Evolutionary conservation across 2,797 vertebrate species (phyloP).

Genomic region (Channallabes apus): DNA sequence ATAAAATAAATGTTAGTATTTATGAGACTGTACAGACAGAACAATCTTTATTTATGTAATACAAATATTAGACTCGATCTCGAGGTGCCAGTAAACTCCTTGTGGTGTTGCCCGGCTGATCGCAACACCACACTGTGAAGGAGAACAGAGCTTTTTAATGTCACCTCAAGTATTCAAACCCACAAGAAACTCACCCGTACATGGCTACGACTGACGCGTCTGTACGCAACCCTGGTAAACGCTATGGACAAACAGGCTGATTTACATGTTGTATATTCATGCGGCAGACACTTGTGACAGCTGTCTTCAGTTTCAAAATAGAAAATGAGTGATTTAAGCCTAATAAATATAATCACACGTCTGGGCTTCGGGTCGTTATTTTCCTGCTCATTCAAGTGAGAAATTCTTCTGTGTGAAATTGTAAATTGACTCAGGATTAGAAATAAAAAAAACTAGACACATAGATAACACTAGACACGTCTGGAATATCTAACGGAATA

Average conservation of each 20-base stretch:
- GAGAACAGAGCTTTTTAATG: constrained; percentile 16
- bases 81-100: not conserved
- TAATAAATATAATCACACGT: not conserved
- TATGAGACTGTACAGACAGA: not conserved
- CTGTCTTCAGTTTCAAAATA: not conserved
- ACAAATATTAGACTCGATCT: not conserved
- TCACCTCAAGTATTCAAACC: not conserved
- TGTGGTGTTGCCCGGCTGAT: not conserved
- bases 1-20: not conserved
- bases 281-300: not conserved
- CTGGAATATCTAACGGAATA: constrained; percentile 1
- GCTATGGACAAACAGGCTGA: not conserved
- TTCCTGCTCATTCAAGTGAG: not conserved
- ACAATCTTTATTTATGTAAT: not conserved
- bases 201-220: not conserved
- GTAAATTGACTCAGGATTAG: not conserved
- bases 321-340: not conserved
- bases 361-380: not conserved
- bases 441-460: not conserved
- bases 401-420: not conserved
- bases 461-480: not conserved
- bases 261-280: not conserved
- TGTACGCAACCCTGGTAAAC: not conserved
- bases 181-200: not conserved
- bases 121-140: not conserved